A percentile compares a stretch with the other conserved stretches of the same genome.
These are phyloP conservation scores for Seira musarum DNA, from an alignment of 2,888 invertebrate genomes.

Conservation along the genomic window DNA sequence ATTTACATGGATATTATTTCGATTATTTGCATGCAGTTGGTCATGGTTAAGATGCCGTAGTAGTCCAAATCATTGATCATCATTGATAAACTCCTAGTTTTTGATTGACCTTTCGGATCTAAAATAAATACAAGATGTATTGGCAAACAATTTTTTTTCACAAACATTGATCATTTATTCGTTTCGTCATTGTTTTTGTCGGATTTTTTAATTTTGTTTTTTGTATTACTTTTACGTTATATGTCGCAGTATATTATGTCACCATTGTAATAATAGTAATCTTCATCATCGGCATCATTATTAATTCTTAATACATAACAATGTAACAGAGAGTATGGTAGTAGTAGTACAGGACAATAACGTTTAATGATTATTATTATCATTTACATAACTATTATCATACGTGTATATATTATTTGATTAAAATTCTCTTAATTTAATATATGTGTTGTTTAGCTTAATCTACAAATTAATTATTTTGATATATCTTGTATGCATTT, in stretches of 20 bases:
- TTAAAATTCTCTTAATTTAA: not conserved
- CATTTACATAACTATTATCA: not conserved
- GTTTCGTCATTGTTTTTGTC: constrained; percentile 30
- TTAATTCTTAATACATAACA: constrained; percentile 12
- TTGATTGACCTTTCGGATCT: too few species aligned
- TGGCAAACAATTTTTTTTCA: too few species aligned
- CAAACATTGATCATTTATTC: constrained; percentile 49
- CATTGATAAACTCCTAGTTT: too few species aligned
- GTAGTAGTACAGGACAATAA: constrained; percentile 28
- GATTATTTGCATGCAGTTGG: too few species aligned
- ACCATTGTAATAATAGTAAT: constrained; percentile 18
- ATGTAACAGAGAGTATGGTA: constrained; percentile 34
- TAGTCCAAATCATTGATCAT: too few species aligned
- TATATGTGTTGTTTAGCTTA: not conserved
- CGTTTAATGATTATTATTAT: not conserved
- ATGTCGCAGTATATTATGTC: constrained; percentile 7
- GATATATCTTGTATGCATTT: too few species aligned
- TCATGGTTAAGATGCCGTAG: too few species aligned
- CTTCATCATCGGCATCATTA: constrained; percentile 25
- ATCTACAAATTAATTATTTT: not conserved
- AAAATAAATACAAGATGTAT: too few species aligned
- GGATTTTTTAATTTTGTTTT: constrained; percentile 13
- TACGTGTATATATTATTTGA: not conserved
- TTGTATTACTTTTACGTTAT: constrained; percentile 3
- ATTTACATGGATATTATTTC: too few species aligned